phyloP scores from a whole-genome alignment of 92 coral and sea anemone genomes.

The Pocillopora grandis region DNA sequence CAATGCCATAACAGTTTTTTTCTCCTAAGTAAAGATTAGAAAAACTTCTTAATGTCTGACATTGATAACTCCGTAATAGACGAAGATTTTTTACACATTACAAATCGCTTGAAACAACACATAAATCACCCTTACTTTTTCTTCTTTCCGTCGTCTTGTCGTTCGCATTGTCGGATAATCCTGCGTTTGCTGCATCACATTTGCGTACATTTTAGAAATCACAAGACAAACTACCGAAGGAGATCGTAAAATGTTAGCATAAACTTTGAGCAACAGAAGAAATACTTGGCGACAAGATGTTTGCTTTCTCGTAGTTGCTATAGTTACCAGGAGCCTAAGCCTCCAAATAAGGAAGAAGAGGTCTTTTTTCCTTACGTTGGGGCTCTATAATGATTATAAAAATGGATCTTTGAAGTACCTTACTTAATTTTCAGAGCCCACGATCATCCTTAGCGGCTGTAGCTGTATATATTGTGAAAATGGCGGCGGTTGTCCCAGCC shows the following conservation, averaged over 20 bases:
- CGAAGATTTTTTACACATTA: neutral
- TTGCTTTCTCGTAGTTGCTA: constrained; percentile 39
- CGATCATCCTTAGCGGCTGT: constrained; percentile 8
- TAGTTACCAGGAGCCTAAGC: neutral
- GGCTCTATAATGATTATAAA: neutral
- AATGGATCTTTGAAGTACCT: constrained; percentile 24
- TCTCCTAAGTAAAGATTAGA: constrained; percentile 21
- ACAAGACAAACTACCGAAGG: neutral
- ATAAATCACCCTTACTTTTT: neutral
- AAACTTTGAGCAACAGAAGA: constrained; percentile 18
- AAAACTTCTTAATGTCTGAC: neutral
- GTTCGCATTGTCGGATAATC: constrained; percentile 22
- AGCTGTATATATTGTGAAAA: neutral
- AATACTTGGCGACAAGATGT: constrained; percentile 36
- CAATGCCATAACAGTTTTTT: neutral
- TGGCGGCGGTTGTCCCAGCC: constrained; percentile 67
- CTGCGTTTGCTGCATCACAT: constrained; percentile 44
- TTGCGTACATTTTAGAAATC: constrained; percentile 20
- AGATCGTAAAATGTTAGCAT: neutral
- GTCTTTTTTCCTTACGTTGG: neutral
- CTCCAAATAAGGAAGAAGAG: constrained; percentile 38
- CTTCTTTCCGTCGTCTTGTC: constrained; percentile 10
- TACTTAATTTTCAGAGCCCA: neutral
- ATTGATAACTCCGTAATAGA: neutral
- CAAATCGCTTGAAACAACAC: neutral